Evolutionary conservation across 2,888 invertebrate genomes (phyloP), one percentile per base, ranked within the genome.

Genomic region (Nowickia ferox): DNA sequence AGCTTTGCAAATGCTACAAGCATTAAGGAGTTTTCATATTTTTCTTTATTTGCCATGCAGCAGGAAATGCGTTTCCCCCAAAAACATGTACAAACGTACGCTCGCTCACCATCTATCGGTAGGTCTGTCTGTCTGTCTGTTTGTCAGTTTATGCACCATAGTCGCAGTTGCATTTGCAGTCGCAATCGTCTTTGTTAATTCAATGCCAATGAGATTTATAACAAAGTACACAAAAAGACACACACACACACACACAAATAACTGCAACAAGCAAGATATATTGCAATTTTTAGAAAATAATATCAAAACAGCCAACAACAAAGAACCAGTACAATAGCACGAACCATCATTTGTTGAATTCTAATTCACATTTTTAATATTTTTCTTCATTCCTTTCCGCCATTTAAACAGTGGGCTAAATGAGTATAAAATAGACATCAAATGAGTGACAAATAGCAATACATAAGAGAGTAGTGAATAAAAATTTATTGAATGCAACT

Each of bases 61-160:
- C 84, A 88, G 87, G 87, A 88, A 88, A 86, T 88, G 87, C 87
- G 87, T 88, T 87, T 81, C 63, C 83, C 71, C 84, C 66, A 78
- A 87, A 80, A 79, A 48, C 74, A 53, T 63, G 69, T 38, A 69
- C 30, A 30, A 30, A 30, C 55, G 51, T 61, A 48, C 38, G 17
- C 30, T 57, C 22, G 65, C 48, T 65, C 46, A 46, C 61, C 71
- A 46, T 75, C 46, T 42, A 30, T 30, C 30, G 30, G 4, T 2
- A 2, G 2, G 30, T 30, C 30, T 4, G 30, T 30, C 30, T 30
- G 2, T 30, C 30, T 61, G 30, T 30, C 30, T 4, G 30, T 30
- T 4, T 30, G 2, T 30, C 30, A n/a, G n/a, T n/a, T n/a, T 61
- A 17, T 40, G 11, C 38, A 22, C 17, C 46, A 4, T n/a, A 48